Evolutionary conservation across 2,113 vertebrate species (phyloP), one percentile per base, ranked within the genome.

Genomic region (Fulmarus glacialis): DNA sequence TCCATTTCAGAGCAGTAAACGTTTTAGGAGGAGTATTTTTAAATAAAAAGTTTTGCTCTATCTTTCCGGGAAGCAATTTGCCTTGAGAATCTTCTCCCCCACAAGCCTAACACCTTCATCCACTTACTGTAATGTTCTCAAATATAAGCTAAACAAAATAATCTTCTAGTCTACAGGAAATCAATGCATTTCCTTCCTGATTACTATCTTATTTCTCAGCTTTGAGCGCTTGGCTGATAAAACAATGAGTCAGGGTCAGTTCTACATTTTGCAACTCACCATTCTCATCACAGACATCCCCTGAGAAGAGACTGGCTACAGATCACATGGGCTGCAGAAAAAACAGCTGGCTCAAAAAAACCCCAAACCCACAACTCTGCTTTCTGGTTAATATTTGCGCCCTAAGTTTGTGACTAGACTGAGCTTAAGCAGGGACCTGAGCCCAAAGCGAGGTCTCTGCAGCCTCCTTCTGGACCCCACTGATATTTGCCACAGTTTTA

Each of bases 161-260:
- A 78, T 93, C 91, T 81, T 73, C 85, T 66, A 50, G 79, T 50
- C 72, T 88, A 93, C 97, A 96, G 92, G 93, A 94, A 97, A 97
- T 97, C 97, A 94, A 97, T 63, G 77, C 55, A n/a, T 96, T 96
- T 98, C 96, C 96, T 97, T 97, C 91, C 95, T 96, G 94, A 97
- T 97, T 71, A 84, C 67, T 58, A 96, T 94, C 96, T 83, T 9
- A 66, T 5, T 67, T 96, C 95, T 96, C 94, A 87, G 95, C 95
- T 97, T 59, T 38, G 89, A 97, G 96, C 85, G 26, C 85, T 96
- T 82, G 91, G 96, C 81, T 71, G 81, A 82, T 90, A 73, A 73
- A 92, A 93, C 96, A 95, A 59, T 86, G 87, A 97, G 84, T 95
- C 95, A 96, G 96, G 96, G 94, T 87, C 97, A 93, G 82, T 20